phyloP scores from a whole-genome alignment of 2,113 vertebrate genomes.

The Acrocephalus arundinaceus region DNA sequence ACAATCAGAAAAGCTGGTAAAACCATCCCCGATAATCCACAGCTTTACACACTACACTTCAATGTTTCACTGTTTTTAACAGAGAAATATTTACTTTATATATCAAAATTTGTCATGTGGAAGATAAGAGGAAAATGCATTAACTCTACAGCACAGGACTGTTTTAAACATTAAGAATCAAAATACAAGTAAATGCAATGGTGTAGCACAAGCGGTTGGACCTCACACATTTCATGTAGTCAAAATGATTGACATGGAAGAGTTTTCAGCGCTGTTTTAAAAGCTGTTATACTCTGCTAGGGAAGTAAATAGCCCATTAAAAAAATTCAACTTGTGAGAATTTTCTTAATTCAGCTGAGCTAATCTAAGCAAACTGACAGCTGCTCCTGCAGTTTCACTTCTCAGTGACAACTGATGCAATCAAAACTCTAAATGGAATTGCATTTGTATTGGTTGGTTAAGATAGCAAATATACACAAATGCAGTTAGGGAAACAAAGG shows the following conservation, averaged over 20 bases:
- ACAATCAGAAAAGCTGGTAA: neutral
- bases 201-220: neutral
- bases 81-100: neutral
- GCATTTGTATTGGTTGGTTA: neutral
- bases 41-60: neutral
- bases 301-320: neutral
- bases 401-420: neutral
- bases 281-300: neutral
- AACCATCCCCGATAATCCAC: neutral
- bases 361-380: neutral
- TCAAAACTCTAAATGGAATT: neutral
- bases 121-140: neutral
- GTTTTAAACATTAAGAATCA: neutral
- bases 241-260: neutral
- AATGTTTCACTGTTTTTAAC: neutral
- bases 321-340: neutral
- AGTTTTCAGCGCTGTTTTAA: neutral
- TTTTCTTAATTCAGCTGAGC: neutral
- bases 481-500: neutral
- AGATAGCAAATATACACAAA: neutral
- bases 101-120: neutral
- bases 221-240: neutral
- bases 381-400: neutral
- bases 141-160: neutral
- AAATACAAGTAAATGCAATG: neutral